A percentile compares a stretch with the other conserved stretches of the same genome.
These are phyloP conservation scores for Leucophenga maculata DNA, from an alignment of 2,888 invertebrate genomes.

Conservation along the genomic window DNA sequence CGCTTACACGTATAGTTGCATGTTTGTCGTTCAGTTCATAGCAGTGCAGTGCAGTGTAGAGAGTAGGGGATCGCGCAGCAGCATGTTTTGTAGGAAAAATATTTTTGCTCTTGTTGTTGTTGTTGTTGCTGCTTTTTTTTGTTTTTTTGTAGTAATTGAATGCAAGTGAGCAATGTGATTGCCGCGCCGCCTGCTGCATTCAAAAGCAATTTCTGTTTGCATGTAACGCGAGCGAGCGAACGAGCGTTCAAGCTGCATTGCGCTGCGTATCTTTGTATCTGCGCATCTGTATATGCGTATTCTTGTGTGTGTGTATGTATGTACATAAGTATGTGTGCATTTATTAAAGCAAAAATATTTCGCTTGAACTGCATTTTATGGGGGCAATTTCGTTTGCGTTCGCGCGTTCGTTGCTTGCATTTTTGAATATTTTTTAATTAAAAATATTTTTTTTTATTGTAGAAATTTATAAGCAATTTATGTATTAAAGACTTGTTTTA, in stretches of 20 bases:
- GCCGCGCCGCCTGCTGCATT: slow-evolving; percentile 59
- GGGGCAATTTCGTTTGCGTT: slow-evolving; percentile 27
- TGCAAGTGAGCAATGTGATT: slow-evolving; percentile 37
- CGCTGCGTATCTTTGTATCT: slow-evolving; percentile 7
- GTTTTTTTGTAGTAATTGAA: slow-evolving; percentile 39
- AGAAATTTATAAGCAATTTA: too few relatives aligned
- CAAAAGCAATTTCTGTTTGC: slow-evolving; percentile 60
- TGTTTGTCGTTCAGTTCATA: background rate
- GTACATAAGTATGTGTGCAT: slow-evolving; percentile 46
- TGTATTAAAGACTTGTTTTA: too few relatives aligned
- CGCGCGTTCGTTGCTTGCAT: slow-evolving; percentile 44
- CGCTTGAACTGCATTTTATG: slow-evolving; percentile 23
- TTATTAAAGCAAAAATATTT: slow-evolving; percentile 58
- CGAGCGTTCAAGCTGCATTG: background rate
- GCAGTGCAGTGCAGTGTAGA: too few relatives aligned
- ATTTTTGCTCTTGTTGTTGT: slow-evolving; percentile 51
- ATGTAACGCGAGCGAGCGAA: background rate
- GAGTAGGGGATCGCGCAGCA: background rate
- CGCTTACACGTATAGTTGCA: too few relatives aligned
- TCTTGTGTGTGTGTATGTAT: slow-evolving; percentile 24
- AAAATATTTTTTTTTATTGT: background rate
- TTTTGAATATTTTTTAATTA: background rate
- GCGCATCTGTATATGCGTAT: slow-evolving; percentile 29
- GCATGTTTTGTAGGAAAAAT: background rate
- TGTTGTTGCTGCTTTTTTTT: slow-evolving; percentile 55